Conservation (phyloP, 2,888 invertebrate genomes). For the Xestobium rufovillosum region DNA sequence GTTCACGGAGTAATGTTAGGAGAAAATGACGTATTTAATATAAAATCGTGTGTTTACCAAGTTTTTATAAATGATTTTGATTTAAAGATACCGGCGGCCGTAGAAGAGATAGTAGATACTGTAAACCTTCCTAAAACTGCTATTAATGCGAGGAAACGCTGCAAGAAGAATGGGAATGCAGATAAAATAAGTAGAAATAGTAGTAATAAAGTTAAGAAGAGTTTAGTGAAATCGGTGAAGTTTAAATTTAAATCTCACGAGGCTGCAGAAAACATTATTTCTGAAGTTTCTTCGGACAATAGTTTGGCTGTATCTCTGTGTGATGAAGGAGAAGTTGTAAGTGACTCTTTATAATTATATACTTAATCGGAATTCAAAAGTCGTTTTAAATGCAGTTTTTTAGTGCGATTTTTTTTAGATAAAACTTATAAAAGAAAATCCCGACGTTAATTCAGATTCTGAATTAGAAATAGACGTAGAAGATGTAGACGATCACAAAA, state of each 20-base stretch:
- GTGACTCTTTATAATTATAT: slow-evolving; percentile 26
- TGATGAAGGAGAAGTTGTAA: slow-evolving; percentile 54
- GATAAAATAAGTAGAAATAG: too few species aligned
- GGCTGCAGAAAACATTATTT: too few species aligned
- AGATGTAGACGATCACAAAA: slow-evolving; percentile 47
- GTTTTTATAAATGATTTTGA: slow-evolving; percentile 6
- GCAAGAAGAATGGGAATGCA: too few species aligned
- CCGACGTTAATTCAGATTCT: slow-evolving; percentile 31
- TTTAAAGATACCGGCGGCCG: slow-evolving; percentile 47
- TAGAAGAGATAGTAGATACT: slow-evolving; percentile 48
- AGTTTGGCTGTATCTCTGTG: slow-evolving; percentile 50
- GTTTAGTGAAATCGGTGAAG: too few species aligned
- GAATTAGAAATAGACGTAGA: slow-evolving; percentile 57
- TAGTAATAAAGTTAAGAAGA: too few species aligned
- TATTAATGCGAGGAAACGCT: too few species aligned
- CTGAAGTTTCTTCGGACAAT: too few species aligned
- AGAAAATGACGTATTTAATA: slow-evolving; percentile 5
- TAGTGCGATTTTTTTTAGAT: too few species aligned
- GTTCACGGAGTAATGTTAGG: slow-evolving; percentile 29
- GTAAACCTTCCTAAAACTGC: slow-evolving; percentile 35
- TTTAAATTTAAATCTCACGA: too few species aligned
- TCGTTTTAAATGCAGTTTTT: too few species aligned
- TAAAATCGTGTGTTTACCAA: slow-evolving; percentile 2
- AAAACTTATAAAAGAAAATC: slow-evolving; percentile 36
- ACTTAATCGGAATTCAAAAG: too few species aligned